Evolutionary conservation across 2,113 vertebrate genomes (phyloP), one percentile per base, ranked within the genome.

Genomic region (Lagopus leucura): DNA sequence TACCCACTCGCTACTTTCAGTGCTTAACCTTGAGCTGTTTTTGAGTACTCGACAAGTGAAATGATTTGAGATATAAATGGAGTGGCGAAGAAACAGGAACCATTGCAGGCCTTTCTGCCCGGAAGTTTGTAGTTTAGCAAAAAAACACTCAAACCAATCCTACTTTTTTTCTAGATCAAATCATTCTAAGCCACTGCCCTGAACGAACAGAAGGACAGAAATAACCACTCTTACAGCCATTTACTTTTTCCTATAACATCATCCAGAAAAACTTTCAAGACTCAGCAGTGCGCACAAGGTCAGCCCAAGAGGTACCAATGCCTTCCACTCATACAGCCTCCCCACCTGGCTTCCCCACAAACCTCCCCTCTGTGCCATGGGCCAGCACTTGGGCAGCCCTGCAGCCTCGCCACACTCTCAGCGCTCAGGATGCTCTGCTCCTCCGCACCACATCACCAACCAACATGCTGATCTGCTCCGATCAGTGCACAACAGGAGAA

Each of bases 1-100:
- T 58, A 91, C 57, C 85, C 58, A 71, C 74, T 67, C 67, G 32
- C 75, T 90, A 93, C 94, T 88, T 94, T 90, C 84, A 94, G 95
- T 88, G 61, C 86, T 92, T 92, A 88, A 91, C 72, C 67, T 61
- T 73, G 55, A 94, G 54, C 70, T 93, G 47, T 70, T 96, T 94
- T 88, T 90, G 52, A 71, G 50, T 71, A 43, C 70, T 91, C 36
- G 13, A 64, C 22, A 8, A 43, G 67, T 3, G 3, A 93, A 95
- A 90, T 63, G 75, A 85, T 72, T 82, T 71, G 13, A 88, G 58
- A 66, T 57, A 75, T 8, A 73, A 40, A 58, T 13, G 32, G 60
- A 79, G 27, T 27, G 40, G 32, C 45, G 88, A 43, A 92, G 88
- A 73, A 30, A 1, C 72, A 80, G 52, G 54, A 81, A 66, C 38